A percentile compares a stretch with the other conserved stretches of the same genome.
Conservation (phyloP, 2,888 invertebrate species). For the Chymomyza procnemis region DNA sequence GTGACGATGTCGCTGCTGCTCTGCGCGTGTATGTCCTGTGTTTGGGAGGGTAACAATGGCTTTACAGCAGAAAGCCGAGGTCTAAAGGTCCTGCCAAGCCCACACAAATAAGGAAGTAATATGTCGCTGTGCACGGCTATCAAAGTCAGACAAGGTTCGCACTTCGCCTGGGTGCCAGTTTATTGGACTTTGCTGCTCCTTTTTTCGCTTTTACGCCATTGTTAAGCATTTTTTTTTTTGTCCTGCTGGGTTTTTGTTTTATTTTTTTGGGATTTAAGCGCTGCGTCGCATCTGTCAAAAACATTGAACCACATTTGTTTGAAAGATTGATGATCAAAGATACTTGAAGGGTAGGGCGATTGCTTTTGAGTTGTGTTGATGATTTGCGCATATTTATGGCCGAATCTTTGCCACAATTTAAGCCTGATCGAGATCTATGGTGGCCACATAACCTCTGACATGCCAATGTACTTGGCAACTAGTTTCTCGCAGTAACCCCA, state of each 20-base stretch:
- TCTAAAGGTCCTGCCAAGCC: slow-evolving; percentile 55
- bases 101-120: slow-evolving; percentile 75
- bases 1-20: slow-evolving; percentile 17
- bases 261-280: background rate
- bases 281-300: slow-evolving; percentile 52
- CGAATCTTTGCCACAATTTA: slow-evolving; percentile 49
- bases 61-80: background rate
- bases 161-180: background rate
- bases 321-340: slow-evolving; percentile 69
- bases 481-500: background rate
- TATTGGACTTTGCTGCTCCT: slow-evolving; percentile 14
- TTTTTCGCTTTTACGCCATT: slow-evolving; percentile 1
- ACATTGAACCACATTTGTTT: slow-evolving; percentile 69
- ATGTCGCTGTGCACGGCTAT: slow-evolving; percentile 65
- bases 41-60: background rate
- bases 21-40: background rate
- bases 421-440: slow-evolving; percentile 38
- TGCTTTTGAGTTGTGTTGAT: slow-evolving; percentile 27
- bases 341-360: slow-evolving; percentile 16
- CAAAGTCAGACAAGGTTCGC: slow-evolving; percentile 60
- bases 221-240: background rate
- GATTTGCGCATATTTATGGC: slow-evolving; percentile 62
- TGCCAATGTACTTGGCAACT: background rate
- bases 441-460: background rate
- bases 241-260: background rate